Conservation (phyloP, 2,888 invertebrate genomes). For the Nymphalis c-album region DNA sequence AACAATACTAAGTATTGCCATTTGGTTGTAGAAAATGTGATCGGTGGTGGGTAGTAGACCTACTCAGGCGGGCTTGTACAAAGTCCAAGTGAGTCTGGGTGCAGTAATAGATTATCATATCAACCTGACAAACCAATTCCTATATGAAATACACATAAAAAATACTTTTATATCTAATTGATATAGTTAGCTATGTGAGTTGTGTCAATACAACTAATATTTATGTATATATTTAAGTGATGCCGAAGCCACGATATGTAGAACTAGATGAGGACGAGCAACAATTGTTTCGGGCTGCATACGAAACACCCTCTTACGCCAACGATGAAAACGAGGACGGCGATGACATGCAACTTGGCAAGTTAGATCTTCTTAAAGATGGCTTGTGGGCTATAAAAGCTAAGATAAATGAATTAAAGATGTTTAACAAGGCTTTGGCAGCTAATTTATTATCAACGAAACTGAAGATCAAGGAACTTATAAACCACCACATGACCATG, state of each 20-base stretch:
- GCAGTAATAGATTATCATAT: no score
- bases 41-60: no score
- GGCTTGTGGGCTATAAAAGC: conserved; percentile 70
- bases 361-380: conserved; percentile 69
- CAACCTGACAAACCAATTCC: no score
- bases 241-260: conserved; percentile 55
- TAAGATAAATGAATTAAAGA: conserved; percentile 67
- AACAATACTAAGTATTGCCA: no score
- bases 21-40: no score
- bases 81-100: no score
- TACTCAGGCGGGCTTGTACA: no score
- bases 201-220: background rate
- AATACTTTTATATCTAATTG: no score
- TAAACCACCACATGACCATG: conserved; percentile 50
- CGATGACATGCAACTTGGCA: conserved; percentile 54
- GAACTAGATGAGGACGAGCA: conserved; percentile 70
- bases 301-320: conserved; percentile 65
- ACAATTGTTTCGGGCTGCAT: conserved; percentile 65
- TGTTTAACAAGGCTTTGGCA: conserved; percentile 67
- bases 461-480: conserved; percentile 64
- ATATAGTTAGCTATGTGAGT: no score
- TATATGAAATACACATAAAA: no score
- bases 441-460: conserved; percentile 68
- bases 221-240: conserved; percentile 44
- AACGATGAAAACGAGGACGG: conserved; percentile 58